Percentiles rank a stretch among this genome's conserved stretches.
Conservation (phyloP, 2,797 vertebrate genomes). For the Acipenser ruthenus region DNA sequence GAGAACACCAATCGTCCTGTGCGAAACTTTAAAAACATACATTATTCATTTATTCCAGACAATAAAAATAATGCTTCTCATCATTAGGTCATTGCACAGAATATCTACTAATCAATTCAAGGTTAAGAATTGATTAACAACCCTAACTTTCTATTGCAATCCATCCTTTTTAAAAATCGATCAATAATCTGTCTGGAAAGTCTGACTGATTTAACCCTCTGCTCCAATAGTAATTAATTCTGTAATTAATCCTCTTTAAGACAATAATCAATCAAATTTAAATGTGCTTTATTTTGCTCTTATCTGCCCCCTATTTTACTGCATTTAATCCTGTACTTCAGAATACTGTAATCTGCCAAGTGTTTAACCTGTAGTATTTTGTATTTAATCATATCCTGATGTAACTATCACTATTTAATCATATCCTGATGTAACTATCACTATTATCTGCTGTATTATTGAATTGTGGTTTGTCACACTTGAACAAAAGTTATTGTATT, state of each 20-base stretch:
- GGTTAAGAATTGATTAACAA: slow-evolving; percentile 20
- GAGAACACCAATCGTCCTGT: too few species aligned
- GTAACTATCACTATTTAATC: too few species aligned
- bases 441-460: too few species aligned
- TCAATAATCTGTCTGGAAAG: slow-evolving; percentile 19
- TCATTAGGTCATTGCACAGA: slow-evolving; percentile 19
- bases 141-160: slow-evolving; percentile 23
- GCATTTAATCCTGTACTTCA: too few species aligned
- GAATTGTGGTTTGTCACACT: too few species aligned
- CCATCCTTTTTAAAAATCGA: slow-evolving; percentile 25
- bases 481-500: too few species aligned
- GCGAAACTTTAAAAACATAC: background rate
- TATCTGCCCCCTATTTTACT: too few species aligned
- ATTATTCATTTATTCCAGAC: slow-evolving; percentile 10
- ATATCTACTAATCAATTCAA: slow-evolving; percentile 24
- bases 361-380: too few species aligned
- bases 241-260: slow-evolving; percentile 22
- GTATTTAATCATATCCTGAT: too few species aligned
- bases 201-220: slow-evolving; percentile 18
- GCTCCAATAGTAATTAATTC: slow-evolving; percentile 13
- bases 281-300: too few species aligned
- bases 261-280: slow-evolving; percentile 18
- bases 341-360: too few species aligned
- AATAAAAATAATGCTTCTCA: slow-evolving; percentile 9
- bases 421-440: too few species aligned